Evolutionary conservation across 2,888 invertebrate genomes (phyloP).

Genomic region (Altica lythri): DNA sequence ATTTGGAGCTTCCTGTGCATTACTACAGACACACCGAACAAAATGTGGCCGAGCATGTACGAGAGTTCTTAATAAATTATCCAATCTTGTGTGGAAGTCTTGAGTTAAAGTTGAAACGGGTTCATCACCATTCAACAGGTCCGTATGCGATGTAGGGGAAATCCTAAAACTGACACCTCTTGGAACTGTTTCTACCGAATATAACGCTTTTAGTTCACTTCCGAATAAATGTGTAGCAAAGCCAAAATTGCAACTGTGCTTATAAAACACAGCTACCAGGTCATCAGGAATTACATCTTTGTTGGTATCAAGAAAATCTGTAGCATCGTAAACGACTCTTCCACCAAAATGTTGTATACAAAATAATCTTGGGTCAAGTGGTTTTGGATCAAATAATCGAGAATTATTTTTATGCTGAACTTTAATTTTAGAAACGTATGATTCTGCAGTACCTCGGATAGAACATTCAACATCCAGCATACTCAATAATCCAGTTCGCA

Average conservation of each 20-base stretch:
- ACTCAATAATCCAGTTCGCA: conserved; percentile 88
- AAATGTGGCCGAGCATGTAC: conserved; percentile 95
- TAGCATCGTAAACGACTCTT: conserved; percentile 84
- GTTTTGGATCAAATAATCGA: conserved; percentile 78
- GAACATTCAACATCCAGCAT: conserved; percentile 93
- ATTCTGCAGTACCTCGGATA: conserved; percentile 78
- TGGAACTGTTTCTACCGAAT: conserved; percentile 74
- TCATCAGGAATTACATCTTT: conserved; percentile 92
- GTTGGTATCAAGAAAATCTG: conserved; percentile 89
- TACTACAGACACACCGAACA: conserved; percentile 89
- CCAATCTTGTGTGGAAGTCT: conserved; percentile 92
- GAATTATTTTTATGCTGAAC: conserved; percentile 81
- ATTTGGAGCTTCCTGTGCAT: conserved; percentile 79
- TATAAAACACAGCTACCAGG: conserved; percentile 89
- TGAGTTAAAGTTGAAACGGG: conserved; percentile 89
- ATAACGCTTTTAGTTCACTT: conserved; percentile 84
- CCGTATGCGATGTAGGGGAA: conserved; percentile 86
- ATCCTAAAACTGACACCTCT: conserved; percentile 83
- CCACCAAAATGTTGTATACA: conserved; percentile 91
- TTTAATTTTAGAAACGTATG: conserved; percentile 79
- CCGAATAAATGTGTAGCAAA: conserved; percentile 96
- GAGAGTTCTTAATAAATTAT: conserved; percentile 87
- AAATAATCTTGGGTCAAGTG: conserved; percentile 80
- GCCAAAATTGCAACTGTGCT: conserved; percentile 93
- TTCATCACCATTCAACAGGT: conserved; percentile 80